Conservation (phyloP, 2,888 invertebrate species). For the Macrosiphum euphorbiae region DNA sequence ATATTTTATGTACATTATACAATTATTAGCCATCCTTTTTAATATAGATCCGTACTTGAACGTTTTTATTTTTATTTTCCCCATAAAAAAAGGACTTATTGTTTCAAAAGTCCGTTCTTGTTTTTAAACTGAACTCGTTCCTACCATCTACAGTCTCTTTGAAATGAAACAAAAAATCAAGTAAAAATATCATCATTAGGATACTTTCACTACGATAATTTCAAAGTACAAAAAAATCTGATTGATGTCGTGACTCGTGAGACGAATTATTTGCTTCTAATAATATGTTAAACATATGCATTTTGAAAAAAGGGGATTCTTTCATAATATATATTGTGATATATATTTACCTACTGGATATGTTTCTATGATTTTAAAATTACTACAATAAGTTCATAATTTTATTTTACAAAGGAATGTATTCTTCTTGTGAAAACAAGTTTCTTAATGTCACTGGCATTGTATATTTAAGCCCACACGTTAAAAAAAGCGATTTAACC, state of each 20-base stretch:
- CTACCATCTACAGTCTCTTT: background rate
- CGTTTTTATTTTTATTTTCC: background rate
- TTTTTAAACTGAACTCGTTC: background rate
- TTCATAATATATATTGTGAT: background rate
- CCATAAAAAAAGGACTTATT: background rate
- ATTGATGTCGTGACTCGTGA: background rate
- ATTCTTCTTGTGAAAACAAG: background rate
- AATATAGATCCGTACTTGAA: background rate
- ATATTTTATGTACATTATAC: background rate
- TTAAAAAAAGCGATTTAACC: background rate
- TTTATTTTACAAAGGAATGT: background rate
- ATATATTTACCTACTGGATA: too few relatives aligned
- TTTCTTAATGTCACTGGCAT: background rate
- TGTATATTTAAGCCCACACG: background rate
- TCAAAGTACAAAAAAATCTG: background rate
- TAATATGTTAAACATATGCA: background rate
- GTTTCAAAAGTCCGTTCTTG: background rate
- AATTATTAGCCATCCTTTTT: background rate
- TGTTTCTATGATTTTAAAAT: background rate
- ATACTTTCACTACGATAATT: background rate
- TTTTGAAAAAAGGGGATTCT: background rate
- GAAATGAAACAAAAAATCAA: background rate
- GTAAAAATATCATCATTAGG: background rate
- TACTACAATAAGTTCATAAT: background rate
- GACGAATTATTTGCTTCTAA: background rate